These are phyloP conservation scores for Euschistus heros DNA, from an alignment of 1,140 invertebrate genomes.

Conservation along the genomic window DNA sequence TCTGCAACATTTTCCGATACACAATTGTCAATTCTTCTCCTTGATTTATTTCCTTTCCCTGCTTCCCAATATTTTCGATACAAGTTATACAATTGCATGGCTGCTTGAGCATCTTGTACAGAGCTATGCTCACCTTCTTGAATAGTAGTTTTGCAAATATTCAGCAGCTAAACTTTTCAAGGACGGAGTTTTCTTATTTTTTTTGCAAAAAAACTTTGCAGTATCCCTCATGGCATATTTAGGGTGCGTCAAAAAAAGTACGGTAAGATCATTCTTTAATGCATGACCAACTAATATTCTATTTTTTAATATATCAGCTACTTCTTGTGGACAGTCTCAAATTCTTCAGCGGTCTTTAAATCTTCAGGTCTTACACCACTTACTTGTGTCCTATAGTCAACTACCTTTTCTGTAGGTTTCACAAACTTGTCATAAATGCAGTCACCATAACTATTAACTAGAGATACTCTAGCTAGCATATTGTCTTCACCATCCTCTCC, in stretches of 20 bases:
- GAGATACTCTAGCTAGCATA: constrained; percentile 78
- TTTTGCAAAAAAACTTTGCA: constrained; percentile 61
- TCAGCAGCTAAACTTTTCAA: constrained; percentile 65
- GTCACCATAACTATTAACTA: constrained; percentile 79
- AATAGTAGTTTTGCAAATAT: constrained; percentile 67
- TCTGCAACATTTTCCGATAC: not conserved
- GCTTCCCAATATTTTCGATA: constrained; percentile 63
- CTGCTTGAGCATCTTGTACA: constrained; percentile 73
- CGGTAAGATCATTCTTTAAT: constrained; percentile 73
- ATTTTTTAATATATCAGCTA: constrained; percentile 61
- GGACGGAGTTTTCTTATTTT: constrained; percentile 59
- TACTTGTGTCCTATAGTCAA: constrained; percentile 77
- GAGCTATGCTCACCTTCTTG: constrained; percentile 88
- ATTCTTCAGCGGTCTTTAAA: constrained; percentile 55
- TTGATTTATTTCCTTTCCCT: constrained; percentile 12
- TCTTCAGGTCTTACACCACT: constrained; percentile 75
- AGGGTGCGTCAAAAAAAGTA: constrained; percentile 74
- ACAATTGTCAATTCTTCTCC: constrained; percentile 8
- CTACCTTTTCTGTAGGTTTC: constrained; percentile 62
- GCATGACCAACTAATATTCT: constrained; percentile 79
- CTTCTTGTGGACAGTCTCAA: constrained; percentile 69
- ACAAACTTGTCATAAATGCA: constrained; percentile 88
- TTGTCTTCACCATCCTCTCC: constrained; percentile 61
- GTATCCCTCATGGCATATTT: constrained; percentile 68
- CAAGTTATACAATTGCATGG: constrained; percentile 74